A percentile compares a stretch with the other conserved stretches of the same genome.
Conservation (phyloP, 2,797 vertebrate genomes). For the Lepidocolaptes lacrymiger region DNA sequence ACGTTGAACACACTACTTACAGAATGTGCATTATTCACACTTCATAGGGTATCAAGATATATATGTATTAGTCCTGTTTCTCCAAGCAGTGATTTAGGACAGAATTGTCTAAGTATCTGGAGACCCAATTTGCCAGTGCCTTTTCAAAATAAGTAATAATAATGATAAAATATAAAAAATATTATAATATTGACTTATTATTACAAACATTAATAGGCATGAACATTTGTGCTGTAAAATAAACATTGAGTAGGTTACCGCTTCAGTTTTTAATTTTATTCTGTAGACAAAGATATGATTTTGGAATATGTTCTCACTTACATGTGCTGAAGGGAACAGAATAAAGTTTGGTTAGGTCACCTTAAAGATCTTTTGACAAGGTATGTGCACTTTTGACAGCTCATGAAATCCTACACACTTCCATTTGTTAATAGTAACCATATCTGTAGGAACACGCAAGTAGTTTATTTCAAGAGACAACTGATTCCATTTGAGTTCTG, state of each 20-base stretch:
- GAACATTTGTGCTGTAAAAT: background rate
- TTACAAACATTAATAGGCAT: background rate
- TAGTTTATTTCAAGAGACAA: slow-evolving; percentile 47
- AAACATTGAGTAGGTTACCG: background rate
- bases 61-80: background rate
- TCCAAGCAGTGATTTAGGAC: background rate
- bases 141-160: background rate
- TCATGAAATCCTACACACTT: slow-evolving; percentile 20
- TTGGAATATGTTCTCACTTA: background rate
- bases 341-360: background rate
- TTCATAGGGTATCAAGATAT: background rate
- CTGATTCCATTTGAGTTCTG: background rate
- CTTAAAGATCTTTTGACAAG: background rate
- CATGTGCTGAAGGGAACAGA: background rate
- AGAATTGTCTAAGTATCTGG: background rate
- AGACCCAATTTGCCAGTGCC: background rate
- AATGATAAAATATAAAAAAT: background rate
- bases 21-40: background rate
- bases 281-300: background rate
- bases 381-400: background rate
- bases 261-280: background rate
- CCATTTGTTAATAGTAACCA: background rate
- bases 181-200: background rate
- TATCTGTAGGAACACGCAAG: background rate
- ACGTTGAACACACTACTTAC: background rate